These are phyloP conservation scores for Apomyelois bistriatella DNA, from an alignment of 2,888 invertebrate genomes.

Conservation along the genomic window DNA sequence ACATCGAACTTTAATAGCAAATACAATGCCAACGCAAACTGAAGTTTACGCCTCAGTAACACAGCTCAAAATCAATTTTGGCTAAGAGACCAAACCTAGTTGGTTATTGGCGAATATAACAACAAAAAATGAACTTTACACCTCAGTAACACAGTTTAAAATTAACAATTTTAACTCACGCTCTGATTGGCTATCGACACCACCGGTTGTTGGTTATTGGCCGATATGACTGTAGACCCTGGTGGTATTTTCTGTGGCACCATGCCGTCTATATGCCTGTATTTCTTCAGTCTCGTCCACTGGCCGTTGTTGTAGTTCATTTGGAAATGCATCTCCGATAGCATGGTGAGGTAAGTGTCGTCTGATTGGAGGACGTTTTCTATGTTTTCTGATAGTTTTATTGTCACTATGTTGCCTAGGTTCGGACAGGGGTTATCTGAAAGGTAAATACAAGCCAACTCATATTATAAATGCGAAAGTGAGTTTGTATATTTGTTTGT, in stretches of 20 bases:
- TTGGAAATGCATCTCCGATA: slow-evolving; percentile 97
- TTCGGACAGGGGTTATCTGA: slow-evolving; percentile 98
- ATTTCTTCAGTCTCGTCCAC: slow-evolving; percentile 95
- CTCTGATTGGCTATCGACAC: slow-evolving; percentile 71
- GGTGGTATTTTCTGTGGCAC: slow-evolving; percentile 70
- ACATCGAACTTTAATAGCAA: too few species aligned
- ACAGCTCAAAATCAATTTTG: not conserved
- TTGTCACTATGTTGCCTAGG: slow-evolving; percentile 96
- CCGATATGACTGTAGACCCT: slow-evolving; percentile 62
- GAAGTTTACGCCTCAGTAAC: not conserved
- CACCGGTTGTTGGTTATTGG: slow-evolving; percentile 63
- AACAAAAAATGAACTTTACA: too few species aligned
- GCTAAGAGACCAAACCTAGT: too few species aligned
- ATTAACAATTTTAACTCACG: slow-evolving; percentile 43
- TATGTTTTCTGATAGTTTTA: slow-evolving; percentile 94
- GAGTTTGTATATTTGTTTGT: too few species aligned
- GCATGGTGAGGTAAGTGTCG: slow-evolving; percentile 88
- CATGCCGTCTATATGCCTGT: slow-evolving; percentile 85
- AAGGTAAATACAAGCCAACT: slow-evolving; percentile 28
- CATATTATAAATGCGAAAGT: too few species aligned
- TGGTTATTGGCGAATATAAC: too few species aligned
- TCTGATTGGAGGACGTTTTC: slow-evolving; percentile 93
- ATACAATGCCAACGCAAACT: not conserved
- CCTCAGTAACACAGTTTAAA: too few species aligned
- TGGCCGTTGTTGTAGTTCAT: slow-evolving; percentile 99